A percentile compares a stretch with the other conserved stretches of the same genome.
Conservation (phyloP, 1,140 invertebrate species). For the Riptortus pedestris region DNA sequence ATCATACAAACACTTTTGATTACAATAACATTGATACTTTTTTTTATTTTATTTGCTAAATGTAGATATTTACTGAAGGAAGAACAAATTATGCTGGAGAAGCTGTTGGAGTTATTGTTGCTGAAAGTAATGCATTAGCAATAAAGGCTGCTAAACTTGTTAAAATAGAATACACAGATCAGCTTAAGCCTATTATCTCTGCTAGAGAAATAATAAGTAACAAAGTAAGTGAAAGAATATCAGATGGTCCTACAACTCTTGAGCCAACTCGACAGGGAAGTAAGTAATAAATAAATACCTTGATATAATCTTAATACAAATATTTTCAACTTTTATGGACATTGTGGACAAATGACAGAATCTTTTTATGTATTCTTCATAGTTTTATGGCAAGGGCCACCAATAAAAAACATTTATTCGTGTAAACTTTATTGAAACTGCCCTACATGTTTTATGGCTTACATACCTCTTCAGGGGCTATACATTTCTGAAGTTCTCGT, state of each 20-base stretch:
- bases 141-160: conserved; percentile 52
- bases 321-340: no score
- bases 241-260: background rate
- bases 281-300: conserved; percentile 20
- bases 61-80: conserved; percentile 41
- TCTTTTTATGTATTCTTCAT: no score
- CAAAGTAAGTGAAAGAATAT: conserved; percentile 19
- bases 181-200: background rate
- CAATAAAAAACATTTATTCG: no score
- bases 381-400: no score
- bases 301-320: no score
- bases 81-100: conserved; percentile 56
- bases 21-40: background rate
- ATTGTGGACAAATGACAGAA: no score
- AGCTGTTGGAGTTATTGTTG: conserved; percentile 58
- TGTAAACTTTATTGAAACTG: no score
- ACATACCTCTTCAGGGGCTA: no score
- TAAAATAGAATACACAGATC: conserved; percentile 47
- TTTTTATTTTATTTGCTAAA: no score
- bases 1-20: background rate
- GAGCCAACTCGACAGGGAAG: conserved; percentile 22
- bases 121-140: conserved; percentile 47
- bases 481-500: no score
- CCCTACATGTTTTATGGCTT: no score
- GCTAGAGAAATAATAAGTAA: conserved; percentile 11